Percentiles rank a stretch among this genome's conserved stretches.
Conservation (phyloP, 2,113 vertebrate genomes). For the Actenoides hombroni region DNA sequence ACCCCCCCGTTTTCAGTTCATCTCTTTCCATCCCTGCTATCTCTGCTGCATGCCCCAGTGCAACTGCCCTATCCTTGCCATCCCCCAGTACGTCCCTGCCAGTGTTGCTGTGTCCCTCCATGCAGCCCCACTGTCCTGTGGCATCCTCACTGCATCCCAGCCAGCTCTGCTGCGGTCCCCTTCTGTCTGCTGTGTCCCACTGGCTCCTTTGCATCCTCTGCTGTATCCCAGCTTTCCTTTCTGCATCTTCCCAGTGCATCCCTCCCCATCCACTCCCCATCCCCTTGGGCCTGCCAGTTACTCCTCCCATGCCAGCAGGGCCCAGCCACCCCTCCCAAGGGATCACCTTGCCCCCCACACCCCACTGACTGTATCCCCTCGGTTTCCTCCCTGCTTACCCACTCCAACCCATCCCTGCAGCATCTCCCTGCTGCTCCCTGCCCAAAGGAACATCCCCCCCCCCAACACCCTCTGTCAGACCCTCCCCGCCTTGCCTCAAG, state of each 20-base stretch:
- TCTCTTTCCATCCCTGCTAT: fast-evolving
- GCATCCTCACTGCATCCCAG: not conserved
- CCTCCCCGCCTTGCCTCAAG: too few species aligned
- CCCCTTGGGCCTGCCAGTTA: not conserved
- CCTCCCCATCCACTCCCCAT: not conserved
- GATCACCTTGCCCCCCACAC: not conserved
- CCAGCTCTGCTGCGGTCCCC: not conserved
- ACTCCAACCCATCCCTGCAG: not conserved
- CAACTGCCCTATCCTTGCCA: fast-evolving
- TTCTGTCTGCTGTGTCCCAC: not conserved
- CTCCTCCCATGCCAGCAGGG: not conserved
- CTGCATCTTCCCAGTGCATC: not conserved
- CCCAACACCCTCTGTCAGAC: too few species aligned
- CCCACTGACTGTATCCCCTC: not conserved
- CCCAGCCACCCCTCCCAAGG: not conserved
- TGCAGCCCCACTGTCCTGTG: not conserved
- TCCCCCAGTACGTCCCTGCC: fast-evolving
- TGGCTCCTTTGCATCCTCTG: not conserved
- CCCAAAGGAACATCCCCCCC: not conserved
- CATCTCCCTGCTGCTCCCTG: not conserved
- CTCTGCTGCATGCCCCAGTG: not conserved
- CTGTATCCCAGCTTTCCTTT: not conserved
- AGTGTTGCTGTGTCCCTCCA: not conserved
- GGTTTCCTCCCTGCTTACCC: not conserved
- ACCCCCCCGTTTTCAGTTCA: not conserved